Evolutionary conservation across 1,140 invertebrate species (phyloP).

Genomic region (Probaryconus sp.): DNA sequence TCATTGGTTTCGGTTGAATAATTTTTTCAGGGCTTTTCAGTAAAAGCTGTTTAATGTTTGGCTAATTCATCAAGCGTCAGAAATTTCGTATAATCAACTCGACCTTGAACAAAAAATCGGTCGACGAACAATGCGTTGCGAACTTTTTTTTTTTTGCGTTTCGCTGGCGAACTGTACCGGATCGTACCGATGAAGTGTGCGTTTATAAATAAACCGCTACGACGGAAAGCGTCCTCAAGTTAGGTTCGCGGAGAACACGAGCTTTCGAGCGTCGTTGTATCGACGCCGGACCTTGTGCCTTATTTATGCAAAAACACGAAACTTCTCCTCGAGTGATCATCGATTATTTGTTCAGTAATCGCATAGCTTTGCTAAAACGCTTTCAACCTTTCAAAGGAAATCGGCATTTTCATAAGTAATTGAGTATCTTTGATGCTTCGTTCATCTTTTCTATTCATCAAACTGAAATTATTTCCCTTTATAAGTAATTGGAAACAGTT

Average conservation of each 20-base stretch:
- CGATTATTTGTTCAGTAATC: constrained; percentile 25
- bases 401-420: constrained; percentile 11
- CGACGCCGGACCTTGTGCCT: not conserved
- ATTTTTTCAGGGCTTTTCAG: no score
- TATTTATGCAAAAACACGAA: constrained; percentile 2
- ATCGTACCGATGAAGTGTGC: not conserved
- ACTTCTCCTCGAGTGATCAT: constrained; percentile 8
- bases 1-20: not conserved
- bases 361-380: constrained; percentile 26
- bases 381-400: constrained; percentile 20
- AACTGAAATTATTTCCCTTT: no score
- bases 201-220: constrained; percentile 28
- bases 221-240: not conserved
- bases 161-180: not conserved
- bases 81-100: no score
- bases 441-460: no score
- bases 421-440: not conserved
- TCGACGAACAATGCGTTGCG: constrained; percentile 6
- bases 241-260: not conserved
- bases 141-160: constrained; percentile 4
- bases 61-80: no score
- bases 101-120: constrained; percentile 14
- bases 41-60: no score
- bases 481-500: no score
- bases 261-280: not conserved